These are phyloP conservation scores for Porphyrio hochstetteri DNA, from an alignment of 2,113 vertebrate genomes.

Conservation along the genomic window DNA sequence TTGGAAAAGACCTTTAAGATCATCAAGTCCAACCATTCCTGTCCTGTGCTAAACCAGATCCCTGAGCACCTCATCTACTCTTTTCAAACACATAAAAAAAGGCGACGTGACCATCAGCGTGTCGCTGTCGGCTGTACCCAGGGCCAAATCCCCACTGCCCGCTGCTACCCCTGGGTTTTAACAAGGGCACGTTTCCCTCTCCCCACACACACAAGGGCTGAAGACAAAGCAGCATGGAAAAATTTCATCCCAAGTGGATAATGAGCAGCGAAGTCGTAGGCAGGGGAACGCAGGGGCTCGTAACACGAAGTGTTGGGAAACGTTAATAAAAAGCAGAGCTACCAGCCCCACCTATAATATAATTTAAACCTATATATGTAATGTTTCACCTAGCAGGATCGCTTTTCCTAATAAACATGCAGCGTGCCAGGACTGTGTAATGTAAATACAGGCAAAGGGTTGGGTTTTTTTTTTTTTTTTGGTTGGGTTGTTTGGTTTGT, in stretches of 20 bases:
- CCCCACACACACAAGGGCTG: background rate
- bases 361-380: slow-evolving; percentile 35
- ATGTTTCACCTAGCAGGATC: slow-evolving; percentile 40
- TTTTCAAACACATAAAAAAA: no score
- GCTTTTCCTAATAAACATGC: slow-evolving; percentile 23
- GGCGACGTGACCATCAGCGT: background rate
- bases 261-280: fast-evolving
- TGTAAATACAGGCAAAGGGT: slow-evolving; percentile 9
- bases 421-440: background rate
- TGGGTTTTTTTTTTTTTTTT: background rate
- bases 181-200: fast-evolving
- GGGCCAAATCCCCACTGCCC: background rate
- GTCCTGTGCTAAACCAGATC: no score
- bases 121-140: fast-evolving
- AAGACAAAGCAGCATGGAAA: background rate
- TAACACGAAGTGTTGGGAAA: background rate
- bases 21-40: no score
- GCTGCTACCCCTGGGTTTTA: background rate
- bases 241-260: background rate
- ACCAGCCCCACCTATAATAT: slow-evolving; percentile 33
- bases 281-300: background rate
- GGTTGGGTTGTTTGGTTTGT: background rate
- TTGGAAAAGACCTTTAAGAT: no score
- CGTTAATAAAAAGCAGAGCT: slow-evolving; percentile 43
- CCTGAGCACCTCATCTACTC: no score